A percentile compares a stretch with the other conserved stretches of the same genome.
These are phyloP conservation scores for Norana najaformis DNA, from an alignment of 2,888 invertebrate species.

Conservation along the genomic window DNA sequence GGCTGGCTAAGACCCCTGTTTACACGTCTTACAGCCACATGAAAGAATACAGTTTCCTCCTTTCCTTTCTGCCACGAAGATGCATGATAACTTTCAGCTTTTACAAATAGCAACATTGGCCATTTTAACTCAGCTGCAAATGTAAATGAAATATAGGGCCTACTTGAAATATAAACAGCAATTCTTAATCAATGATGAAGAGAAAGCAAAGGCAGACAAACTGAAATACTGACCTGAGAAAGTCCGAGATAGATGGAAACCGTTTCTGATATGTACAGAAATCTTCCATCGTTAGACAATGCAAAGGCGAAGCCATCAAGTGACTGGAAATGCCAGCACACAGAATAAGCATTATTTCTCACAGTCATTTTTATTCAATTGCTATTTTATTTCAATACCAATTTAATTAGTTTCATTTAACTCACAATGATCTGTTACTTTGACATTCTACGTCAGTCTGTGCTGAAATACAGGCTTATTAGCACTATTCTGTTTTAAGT, in stretches of 20 bases:
- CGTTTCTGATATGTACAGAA: conserved; percentile 99
- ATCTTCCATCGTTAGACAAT: conserved; percentile 91
- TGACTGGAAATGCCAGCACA: conserved; percentile 67
- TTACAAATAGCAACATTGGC: neutral
- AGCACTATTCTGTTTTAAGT: neutral
- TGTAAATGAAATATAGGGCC: no score
- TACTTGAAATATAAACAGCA: neutral
- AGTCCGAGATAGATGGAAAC: conserved; percentile 99
- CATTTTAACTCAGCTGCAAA: no score
- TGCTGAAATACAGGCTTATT: neutral
- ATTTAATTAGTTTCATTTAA: neutral
- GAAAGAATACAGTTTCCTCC: neutral
- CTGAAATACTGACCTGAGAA: conserved; percentile 77
- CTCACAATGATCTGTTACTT: neutral
- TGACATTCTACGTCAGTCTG: no score
- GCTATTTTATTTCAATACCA: neutral
- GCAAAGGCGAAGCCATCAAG: conserved; percentile 96
- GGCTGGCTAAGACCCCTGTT: neutral
- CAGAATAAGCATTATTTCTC: neutral
- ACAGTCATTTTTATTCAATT: neutral
- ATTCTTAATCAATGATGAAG: neutral
- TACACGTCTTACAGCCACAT: neutral
- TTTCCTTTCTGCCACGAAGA: no score
- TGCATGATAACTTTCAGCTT: no score
- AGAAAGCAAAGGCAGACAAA: neutral